phyloP scores from a whole-genome alignment of 2,797 vertebrate genomes.

The Enteromius unitaeniatus region DNA sequence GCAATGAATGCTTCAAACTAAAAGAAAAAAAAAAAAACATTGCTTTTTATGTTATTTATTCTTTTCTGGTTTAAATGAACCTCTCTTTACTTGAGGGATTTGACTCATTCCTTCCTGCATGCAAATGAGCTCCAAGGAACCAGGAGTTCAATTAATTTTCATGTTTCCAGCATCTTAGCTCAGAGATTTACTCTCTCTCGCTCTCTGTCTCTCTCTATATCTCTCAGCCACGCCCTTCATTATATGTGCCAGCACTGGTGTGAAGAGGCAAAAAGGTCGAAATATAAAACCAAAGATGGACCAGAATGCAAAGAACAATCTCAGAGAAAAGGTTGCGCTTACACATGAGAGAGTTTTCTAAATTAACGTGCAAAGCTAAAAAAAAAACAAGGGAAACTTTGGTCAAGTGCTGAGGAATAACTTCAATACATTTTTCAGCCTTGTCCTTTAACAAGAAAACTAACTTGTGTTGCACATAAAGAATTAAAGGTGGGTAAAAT shows the following conservation, averaged over 20 bases:
- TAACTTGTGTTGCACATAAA: no score
- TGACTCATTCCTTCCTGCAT: slow-evolving; percentile 51
- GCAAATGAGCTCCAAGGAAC: slow-evolving; percentile 61
- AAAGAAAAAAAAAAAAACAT: not conserved
- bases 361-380: not conserved
- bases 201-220: slow-evolving; percentile 6
- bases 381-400: slow-evolving; percentile 1
- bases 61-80: slow-evolving; percentile 38
- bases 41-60: slow-evolving; percentile 15
- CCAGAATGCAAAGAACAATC: slow-evolving; percentile 11
- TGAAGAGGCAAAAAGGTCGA: slow-evolving; percentile 24
- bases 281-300: slow-evolving; percentile 7
- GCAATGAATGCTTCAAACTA: no score
- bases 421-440: no score
- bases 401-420: not conserved
- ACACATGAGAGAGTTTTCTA: not conserved
- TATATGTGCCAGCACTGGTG: slow-evolving; percentile 3
- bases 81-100: slow-evolving; percentile 40
- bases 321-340: not conserved
- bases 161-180: slow-evolving; percentile 47
- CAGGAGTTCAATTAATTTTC: slow-evolving; percentile 59
- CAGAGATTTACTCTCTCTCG: slow-evolving; percentile 6
- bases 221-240: slow-evolving; percentile 1
- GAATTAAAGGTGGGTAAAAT: no score
- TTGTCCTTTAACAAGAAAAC: no score